Percentiles rank a stretch among this genome's conserved stretches.
Evolutionary conservation across 2,888 invertebrate genomes (phyloP).

Genomic region (Oscheius sp.): DNA sequence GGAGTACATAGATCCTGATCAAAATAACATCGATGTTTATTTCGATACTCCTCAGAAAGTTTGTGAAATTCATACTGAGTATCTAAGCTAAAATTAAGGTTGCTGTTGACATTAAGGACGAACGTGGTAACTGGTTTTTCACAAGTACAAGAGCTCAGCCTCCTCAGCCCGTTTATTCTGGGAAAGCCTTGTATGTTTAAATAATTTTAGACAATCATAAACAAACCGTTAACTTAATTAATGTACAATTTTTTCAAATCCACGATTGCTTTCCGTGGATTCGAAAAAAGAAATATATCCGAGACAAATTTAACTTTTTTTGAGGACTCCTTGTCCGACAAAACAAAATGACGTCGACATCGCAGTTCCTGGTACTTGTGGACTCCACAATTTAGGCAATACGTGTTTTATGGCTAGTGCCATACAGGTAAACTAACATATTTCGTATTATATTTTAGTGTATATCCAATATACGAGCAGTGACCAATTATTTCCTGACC

Average conservation of each 20-base stretch:
- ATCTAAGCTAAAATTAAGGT: slow-evolving; percentile 44
- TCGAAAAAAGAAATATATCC: too few relatives aligned
- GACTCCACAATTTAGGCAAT: slow-evolving; percentile 90
- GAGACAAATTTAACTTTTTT: not conserved
- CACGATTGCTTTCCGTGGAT: too few relatives aligned
- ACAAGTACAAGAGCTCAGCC: slow-evolving; percentile 1
- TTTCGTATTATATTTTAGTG: slow-evolving; percentile 72
- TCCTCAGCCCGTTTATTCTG: too few relatives aligned
- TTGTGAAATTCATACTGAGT: not conserved
- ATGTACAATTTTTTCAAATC: too few relatives aligned
- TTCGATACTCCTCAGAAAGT: slow-evolving; percentile 53
- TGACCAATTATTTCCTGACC: slow-evolving; percentile 75
- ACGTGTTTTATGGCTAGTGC: slow-evolving; percentile 96
- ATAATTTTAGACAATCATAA: too few relatives aligned
- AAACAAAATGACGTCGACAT: not conserved
- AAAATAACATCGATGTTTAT: slow-evolving; percentile 41
- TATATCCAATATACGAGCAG: slow-evolving; percentile 75
- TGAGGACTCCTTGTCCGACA: not conserved
- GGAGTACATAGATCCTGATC: slow-evolving; percentile 39
- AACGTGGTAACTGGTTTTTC: slow-evolving; percentile 43
- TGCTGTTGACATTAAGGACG: slow-evolving; percentile 45
- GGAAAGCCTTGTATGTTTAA: too few relatives aligned
- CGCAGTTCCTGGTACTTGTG: slow-evolving; percentile 71
- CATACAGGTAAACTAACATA: slow-evolving; percentile 75
- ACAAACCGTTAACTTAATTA: too few relatives aligned